These are phyloP conservation scores for Drosophila sp. DNA, from an alignment of 1,140 invertebrate genomes.

Conservation along the genomic window DNA sequence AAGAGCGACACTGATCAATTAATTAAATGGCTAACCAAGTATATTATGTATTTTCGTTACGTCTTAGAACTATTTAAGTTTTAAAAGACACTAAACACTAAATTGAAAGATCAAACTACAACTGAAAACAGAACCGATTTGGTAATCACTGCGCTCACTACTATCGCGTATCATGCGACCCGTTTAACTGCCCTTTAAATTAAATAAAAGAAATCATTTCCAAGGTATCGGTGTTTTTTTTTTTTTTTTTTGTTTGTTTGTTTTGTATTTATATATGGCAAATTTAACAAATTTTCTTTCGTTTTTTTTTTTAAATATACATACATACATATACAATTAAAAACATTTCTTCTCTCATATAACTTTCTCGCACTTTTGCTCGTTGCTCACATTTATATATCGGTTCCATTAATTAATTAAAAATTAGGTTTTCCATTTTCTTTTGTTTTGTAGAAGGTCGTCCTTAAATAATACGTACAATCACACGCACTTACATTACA, in stretches of 20 bases:
- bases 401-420: slow-evolving; percentile 48
- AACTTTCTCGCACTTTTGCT: slow-evolving; percentile 32
- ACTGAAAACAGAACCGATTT: too few relatives aligned
- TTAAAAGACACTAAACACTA: too few relatives aligned
- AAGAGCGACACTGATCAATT: too few relatives aligned
- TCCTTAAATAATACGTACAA: slow-evolving; percentile 69
- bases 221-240: too few relatives aligned
- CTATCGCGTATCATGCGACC: too few relatives aligned
- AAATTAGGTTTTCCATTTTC: slow-evolving; percentile 51
- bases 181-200: background rate
- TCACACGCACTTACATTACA: slow-evolving; percentile 69
- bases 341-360: slow-evolving; percentile 46
- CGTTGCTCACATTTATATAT: slow-evolving; percentile 38
- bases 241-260: slow-evolving; percentile 6
- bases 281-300: slow-evolving; percentile 76
- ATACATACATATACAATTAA: slow-evolving; percentile 70
- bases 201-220: background rate
- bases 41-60: too few relatives aligned
- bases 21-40: too few relatives aligned
- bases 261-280: slow-evolving; percentile 73
- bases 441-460: slow-evolving; percentile 24
- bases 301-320: slow-evolving; percentile 65
- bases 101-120: too few relatives aligned
- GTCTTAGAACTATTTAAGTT: too few relatives aligned
- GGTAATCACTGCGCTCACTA: too few relatives aligned